Base-by-base conservation (phyloP, 1,140 invertebrate species). In the Hormaphis cornu region DNA sequence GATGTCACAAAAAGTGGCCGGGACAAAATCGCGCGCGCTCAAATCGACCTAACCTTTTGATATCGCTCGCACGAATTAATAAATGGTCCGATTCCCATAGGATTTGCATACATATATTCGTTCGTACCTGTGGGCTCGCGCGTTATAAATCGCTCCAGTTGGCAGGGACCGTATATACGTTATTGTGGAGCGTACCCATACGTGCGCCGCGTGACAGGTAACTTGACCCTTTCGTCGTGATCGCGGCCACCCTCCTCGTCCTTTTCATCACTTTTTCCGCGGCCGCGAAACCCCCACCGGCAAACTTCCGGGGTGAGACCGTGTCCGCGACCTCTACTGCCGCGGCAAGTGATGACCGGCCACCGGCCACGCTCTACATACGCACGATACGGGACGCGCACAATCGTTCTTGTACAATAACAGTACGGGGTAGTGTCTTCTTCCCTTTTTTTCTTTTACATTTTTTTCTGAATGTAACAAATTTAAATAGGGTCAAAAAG, bases 401-500 rank as follows among this genome's bases (percentile, higher is more conserved):
- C n/a, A n/a, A n/a, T n/a, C 6, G 26, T 53, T 24, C 22, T 16
- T 14, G 20, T 33, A 33, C 22, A 58, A 35, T 58, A 35, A 58
- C 54, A 33, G 30, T 9, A 4, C 33, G 30, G 53, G 3, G 28
- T 20, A 18, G 52, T 18, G 30, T 56, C 44, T 24, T 48, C 44
- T 48, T 48, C 44, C 44, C 44, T 48, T 18, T 48, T 48, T 22
- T 48, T 24, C 9, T 6, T 37, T 20, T 37, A 28, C 18, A n/a
- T 22, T 22, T 46, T 22, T 18, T 37, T 40, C 14, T 33, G 18
- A 44, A 66, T 48, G 61, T 66, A 66, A 66, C 61, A 66, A 66
- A 66, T 66, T 66, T 66, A 66, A 66, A 66, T 50, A 66, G 61
- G 61, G 61, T 66, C 61, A 66, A 66, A n/a, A 66, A 66, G 61